These are phyloP conservation scores for Platysternon megacephalum DNA, from an alignment of 2,113 vertebrate genomes.

Conservation along the genomic window DNA sequence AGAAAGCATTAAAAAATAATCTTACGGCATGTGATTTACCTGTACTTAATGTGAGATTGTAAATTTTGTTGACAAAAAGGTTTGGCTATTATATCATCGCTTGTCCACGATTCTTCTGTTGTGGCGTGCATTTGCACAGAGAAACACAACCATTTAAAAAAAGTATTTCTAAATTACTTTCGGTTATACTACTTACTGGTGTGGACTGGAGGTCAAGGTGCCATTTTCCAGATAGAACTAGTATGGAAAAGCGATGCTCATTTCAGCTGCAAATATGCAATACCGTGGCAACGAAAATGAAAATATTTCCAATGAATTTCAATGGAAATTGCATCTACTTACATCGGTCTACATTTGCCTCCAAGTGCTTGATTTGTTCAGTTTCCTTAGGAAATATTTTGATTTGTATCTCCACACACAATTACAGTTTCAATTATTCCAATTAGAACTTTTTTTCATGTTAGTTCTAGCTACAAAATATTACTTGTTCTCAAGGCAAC, in stretches of 20 bases:
- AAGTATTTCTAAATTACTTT: background rate
- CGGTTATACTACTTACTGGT: background rate
- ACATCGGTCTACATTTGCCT: background rate
- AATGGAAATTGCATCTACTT: background rate
- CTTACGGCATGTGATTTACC: background rate
- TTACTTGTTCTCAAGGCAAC: background rate
- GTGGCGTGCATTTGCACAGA: background rate
- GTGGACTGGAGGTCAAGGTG: background rate
- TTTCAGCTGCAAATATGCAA: background rate
- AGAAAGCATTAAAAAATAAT: background rate
- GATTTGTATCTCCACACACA: background rate
- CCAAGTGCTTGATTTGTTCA: background rate
- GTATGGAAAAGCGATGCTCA: background rate
- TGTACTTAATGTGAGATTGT: background rate
- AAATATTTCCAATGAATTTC: background rate
- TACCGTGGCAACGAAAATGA: background rate
- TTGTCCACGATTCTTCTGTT: background rate
- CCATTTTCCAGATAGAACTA: background rate
- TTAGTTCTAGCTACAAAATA: background rate
- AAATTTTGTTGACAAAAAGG: background rate
- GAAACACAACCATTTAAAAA: background rate
- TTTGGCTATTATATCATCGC: background rate
- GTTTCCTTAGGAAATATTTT: background rate
- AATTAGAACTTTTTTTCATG: background rate
- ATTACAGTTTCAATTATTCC: background rate